Evolutionary conservation across 92 coral and sea anemone genomes (phyloP), one percentile per base, ranked within the genome.

Genomic region (Phymanthus crucifer): DNA sequence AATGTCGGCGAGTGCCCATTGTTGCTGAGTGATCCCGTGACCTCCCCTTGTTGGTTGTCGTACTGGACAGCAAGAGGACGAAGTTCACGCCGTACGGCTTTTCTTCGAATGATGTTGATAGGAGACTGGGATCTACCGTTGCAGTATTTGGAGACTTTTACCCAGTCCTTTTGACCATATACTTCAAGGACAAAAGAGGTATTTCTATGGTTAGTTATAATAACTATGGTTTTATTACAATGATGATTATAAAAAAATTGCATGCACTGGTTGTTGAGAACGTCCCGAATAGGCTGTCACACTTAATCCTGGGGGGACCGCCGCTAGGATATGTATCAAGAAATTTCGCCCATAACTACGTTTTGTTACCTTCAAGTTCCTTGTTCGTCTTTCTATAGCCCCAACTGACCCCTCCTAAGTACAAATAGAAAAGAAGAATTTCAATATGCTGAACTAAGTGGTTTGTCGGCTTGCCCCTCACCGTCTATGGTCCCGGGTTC

Each of bases 161-260:
- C 68, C 96, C 96, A 91, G 66, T 86, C 91, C 4, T 43, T 67
- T 19, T 88, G 90, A 19, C 96, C 96, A 77, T 83, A 91, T 24
- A 69, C 96, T 91, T 31, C 1, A 27, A 2, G 27, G 68, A 26
- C 6, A 27, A 26, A 3, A 27, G 4, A n/a, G n/a, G n/a, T n/a
- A n/a, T n/a, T n/a, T n/a, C n/a, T n/a, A n/a, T n/a, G 32, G 6
- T 21, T 0, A 23, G 10, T 23, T 19, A 52, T 69, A 69, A 33
- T 33, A 69, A 69, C n/a, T 10, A 6, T 66, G n/a, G n/a, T n/a
- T n/a, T n/a, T n/a, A n/a, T n/a, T n/a, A n/a, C n/a, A n/a, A n/a
- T n/a, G n/a, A n/a, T n/a, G n/a, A n/a, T n/a, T n/a, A n/a, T n/a
- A n/a, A n/a, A n/a, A n/a, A n/a, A n/a, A n/a, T n/a, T n/a, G n/a